Conservation (phyloP, 1,140 invertebrate species). For the Macrobrachium rosenbergii region DNA sequence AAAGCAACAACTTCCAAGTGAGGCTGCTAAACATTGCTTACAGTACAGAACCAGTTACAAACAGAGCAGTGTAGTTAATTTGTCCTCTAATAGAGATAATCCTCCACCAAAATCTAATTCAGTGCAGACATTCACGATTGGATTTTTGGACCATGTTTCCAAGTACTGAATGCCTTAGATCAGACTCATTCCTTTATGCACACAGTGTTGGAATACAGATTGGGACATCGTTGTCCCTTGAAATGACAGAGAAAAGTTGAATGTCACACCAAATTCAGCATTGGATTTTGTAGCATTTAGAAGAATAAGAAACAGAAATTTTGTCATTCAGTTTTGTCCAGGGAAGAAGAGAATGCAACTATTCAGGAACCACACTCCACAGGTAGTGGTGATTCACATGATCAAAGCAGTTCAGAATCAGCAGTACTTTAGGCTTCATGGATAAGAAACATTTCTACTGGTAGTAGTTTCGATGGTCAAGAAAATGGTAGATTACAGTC, state of each 20-base stretch:
- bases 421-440: no score
- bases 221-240: slow-evolving; percentile 31
- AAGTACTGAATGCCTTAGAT: slow-evolving; percentile 30
- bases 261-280: background rate
- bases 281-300: no score
- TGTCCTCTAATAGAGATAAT: background rate
- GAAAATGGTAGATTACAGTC: no score
- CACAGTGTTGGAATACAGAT: slow-evolving; percentile 43
- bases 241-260: slow-evolving; percentile 4
- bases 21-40: background rate
- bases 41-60: background rate
- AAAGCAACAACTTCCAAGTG: slow-evolving; percentile 5
- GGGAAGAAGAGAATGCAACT: no score
- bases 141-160: slow-evolving; percentile 60
- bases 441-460: no score
- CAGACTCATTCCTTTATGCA: background rate
- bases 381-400: no score
- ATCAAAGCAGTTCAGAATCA: no score
- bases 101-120: background rate
- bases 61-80: no score
- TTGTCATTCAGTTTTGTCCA: no score
- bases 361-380: no score
- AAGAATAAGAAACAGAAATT: no score
- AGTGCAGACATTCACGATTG: background rate
- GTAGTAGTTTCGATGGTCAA: no score